Percentiles rank a stretch among this genome's conserved stretches.
Evolutionary conservation across 2,888 invertebrate genomes (phyloP).

Genomic region (Xiphydria camelus): DNA sequence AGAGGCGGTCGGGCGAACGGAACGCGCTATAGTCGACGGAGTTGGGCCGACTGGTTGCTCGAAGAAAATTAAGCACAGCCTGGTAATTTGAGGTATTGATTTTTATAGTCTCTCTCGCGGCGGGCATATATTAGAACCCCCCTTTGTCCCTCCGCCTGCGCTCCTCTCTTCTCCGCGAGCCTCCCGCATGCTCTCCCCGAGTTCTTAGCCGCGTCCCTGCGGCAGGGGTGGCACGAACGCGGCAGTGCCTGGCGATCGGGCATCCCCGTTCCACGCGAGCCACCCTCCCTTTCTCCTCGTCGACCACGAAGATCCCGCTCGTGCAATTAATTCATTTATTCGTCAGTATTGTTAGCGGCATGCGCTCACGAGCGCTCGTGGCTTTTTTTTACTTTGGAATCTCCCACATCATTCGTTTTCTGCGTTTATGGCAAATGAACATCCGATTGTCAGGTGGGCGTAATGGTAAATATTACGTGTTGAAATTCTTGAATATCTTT

Average conservation of each 20-base stretch:
- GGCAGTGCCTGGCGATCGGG: constrained; percentile 51
- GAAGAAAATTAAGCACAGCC: constrained; percentile 58
- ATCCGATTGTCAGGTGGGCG: too few species aligned
- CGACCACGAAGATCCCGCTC: too few species aligned
- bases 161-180: constrained; percentile 12
- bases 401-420: too few species aligned
- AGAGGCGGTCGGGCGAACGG: background rate
- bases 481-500: too few species aligned
- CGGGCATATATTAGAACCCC: constrained; percentile 55
- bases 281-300: constrained; percentile 9
- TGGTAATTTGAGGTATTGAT: constrained; percentile 59
- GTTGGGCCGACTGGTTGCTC: constrained; percentile 39
- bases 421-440: too few species aligned
- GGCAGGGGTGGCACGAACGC: constrained; percentile 47
- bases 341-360: too few species aligned
- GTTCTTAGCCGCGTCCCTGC: constrained; percentile 34
- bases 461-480: too few species aligned
- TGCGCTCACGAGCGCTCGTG: too few species aligned
- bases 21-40: constrained; percentile 19
- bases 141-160: constrained; percentile 36
- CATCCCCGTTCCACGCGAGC: constrained; percentile 22
- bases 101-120: constrained; percentile 57
- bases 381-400: too few species aligned
- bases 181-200: constrained; percentile 27
- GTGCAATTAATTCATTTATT: constrained; percentile 19